Evolutionary conservation across 2,113 vertebrate species (phyloP), one percentile per base, ranked within the genome.

Genomic region (Emydura subglobosa): DNA sequence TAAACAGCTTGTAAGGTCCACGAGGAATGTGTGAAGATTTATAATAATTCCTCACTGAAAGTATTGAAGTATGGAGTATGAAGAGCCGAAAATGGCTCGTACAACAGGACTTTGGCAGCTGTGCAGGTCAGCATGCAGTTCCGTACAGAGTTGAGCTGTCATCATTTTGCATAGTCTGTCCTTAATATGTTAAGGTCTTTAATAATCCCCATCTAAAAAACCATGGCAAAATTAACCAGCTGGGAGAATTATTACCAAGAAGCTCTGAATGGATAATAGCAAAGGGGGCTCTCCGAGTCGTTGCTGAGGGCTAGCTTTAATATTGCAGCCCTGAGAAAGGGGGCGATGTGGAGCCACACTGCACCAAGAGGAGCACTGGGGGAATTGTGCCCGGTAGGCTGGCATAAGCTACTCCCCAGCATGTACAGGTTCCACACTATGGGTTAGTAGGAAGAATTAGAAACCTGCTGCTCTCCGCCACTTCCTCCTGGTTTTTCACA

Each of bases 91-190:
- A 96, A 88, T 49, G 57, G 42, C 13, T 91, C 81, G 81, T 81
- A 82, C 74, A 85, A 79, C 95, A 76, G 54, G 91, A 49, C 65
- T 68, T 96, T 97, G 97, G 97, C 95, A 95, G 76, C 22, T 4
- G 5, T 16, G 2, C 72, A 88, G 76, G 59, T 49, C 65, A 0
- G 2, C 4, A 10, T 91, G 72, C 86, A 10, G 74, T 85, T 94
- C 91, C 96, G 89, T 96, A 89, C 82, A 86, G 93, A 97, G 82
- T 29, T 61, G 87, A 95, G 87, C 39, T 95, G 49, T 95, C 93
- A 86, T 59, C n/a, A 4, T 92, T 95, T 95, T 2, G 1, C 91
- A 80, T 31, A 92, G 82, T 8, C 93, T 94, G 83, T 86, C 72
- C 54, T 57, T 83, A 83, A 65, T 31, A 82, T 24, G 8, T 9